phyloP scores from a whole-genome alignment of 1,140 invertebrate genomes.

The Drosophila parvula region DNA sequence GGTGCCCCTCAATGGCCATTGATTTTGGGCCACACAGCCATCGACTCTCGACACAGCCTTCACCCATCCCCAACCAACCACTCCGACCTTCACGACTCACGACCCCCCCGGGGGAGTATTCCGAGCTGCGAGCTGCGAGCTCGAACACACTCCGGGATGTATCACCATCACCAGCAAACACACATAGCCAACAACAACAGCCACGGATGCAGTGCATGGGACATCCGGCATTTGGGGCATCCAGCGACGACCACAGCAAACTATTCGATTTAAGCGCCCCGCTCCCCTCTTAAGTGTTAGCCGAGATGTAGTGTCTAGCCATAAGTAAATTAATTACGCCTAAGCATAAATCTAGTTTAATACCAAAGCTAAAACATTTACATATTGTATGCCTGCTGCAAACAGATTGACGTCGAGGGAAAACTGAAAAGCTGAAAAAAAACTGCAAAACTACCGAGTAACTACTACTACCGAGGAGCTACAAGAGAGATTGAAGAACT shows the following conservation, averaged over 20 bases:
- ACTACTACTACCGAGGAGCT: not conserved
- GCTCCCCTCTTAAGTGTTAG: conserved; percentile 64
- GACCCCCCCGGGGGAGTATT: too few species aligned
- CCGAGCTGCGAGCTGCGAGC: too few species aligned
- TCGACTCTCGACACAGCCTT: conserved; percentile 26
- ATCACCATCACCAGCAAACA: conserved; percentile 23
- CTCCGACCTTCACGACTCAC: conserved; percentile 12
- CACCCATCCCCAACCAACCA: not conserved
- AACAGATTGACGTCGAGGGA: conserved; percentile 14
- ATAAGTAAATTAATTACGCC: conserved; percentile 79
- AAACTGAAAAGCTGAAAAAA: not conserved
- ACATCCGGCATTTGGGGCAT: conserved; percentile 13
- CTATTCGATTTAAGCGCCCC: conserved; percentile 74
- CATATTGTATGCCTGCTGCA: conserved; percentile 7
- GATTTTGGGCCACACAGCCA: conserved; percentile 37
- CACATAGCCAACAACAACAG: conserved; percentile 6
- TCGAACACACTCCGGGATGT: conserved; percentile 1
- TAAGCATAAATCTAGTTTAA: conserved; percentile 82
- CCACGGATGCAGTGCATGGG: conserved; percentile 17
- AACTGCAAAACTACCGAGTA: not conserved
- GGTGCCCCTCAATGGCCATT: conserved; percentile 45
- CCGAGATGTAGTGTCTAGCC: conserved; percentile 62
- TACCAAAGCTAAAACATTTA: conserved; percentile 79
- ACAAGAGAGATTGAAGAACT: not conserved
- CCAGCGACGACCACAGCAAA: conserved; percentile 50